A percentile compares a stretch with the other conserved stretches of the same genome.
These are phyloP conservation scores for Microtus richardsoni DNA, from an alignment of 2,113 vertebrate genomes.

Conservation along the genomic window DNA sequence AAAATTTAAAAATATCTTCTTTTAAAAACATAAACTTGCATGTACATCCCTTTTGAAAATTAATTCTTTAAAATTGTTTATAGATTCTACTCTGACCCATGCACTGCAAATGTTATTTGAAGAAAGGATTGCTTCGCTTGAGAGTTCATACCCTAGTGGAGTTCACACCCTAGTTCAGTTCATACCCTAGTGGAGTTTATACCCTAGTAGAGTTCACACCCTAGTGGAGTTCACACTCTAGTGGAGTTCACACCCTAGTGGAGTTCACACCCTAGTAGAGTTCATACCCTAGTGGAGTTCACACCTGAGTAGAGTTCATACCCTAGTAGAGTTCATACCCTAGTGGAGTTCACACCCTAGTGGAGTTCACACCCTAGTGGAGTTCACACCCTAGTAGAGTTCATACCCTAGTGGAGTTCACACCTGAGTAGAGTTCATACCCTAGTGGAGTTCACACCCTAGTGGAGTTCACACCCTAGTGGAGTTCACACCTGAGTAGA, in stretches of 20 bases:
- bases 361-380: too few species aligned
- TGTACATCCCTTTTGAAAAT: slow-evolving; percentile 1
- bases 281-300: too few species aligned
- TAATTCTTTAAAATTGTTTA: slow-evolving; percentile 13
- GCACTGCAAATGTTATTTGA: neutral
- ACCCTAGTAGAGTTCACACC: neutral
- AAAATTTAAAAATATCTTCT: slow-evolving; percentile 16
- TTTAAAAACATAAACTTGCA: slow-evolving; percentile 11
- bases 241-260: neutral
- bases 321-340: too few species aligned
- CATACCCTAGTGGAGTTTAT: neutral
- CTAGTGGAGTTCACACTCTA: neutral
- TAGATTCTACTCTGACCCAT: neutral
- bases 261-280: too few species aligned
- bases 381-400: too few species aligned
- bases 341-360: too few species aligned
- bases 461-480: neutral
- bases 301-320: too few species aligned
- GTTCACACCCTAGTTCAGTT: too few species aligned
- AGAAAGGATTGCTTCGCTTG: neutral
- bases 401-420: too few species aligned
- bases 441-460: neutral
- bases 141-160: neutral
- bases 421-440: neutral
- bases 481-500: too few species aligned